These are phyloP conservation scores for Enteromius unitaeniatus DNA, from an alignment of 2,797 vertebrate genomes.

Conservation along the genomic window DNA sequence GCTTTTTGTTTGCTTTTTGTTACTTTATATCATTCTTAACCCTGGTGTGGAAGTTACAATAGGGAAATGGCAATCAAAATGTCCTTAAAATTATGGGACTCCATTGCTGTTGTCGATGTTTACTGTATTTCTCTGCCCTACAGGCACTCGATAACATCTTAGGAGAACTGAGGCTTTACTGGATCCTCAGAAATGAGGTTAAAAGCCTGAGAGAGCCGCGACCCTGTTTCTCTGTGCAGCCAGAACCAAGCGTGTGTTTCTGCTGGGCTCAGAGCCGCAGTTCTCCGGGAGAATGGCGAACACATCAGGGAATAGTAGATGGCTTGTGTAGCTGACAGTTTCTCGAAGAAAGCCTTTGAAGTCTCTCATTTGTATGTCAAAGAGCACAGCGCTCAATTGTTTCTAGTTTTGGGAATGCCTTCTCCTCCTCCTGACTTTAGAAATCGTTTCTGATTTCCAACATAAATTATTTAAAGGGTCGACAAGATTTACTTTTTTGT, in stretches of 20 bases:
- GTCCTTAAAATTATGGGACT: no score
- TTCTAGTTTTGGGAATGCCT: constrained; percentile 48
- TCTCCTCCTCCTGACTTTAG: constrained; percentile 38
- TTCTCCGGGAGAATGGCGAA: constrained; percentile 12
- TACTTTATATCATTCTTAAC: background rate
- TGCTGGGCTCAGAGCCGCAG: constrained; percentile 37
- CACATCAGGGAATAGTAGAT: constrained; percentile 40
- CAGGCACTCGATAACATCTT: background rate
- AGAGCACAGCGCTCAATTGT: constrained; percentile 34
- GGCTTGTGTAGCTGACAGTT: constrained; percentile 44
- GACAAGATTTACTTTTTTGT: constrained; percentile 21
- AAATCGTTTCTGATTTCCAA: constrained; percentile 41
- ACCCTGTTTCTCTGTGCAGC: constrained; percentile 9
- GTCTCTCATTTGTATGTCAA: constrained; percentile 56
- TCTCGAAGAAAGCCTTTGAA: constrained; percentile 55
- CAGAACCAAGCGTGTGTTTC: background rate
- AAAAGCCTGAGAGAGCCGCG: background rate
- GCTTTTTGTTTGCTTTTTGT: background rate
- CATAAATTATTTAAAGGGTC: constrained; percentile 46
- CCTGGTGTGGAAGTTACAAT: background rate
- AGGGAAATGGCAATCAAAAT: background rate
- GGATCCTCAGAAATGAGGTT: constrained; percentile 3
- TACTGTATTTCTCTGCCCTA: background rate
- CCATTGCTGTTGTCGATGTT: background rate
- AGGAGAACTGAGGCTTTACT: background rate